A percentile compares a stretch with the other conserved stretches of the same genome.
Evolutionary conservation across 1,140 invertebrate genomes (phyloP).

Genomic region (Condylostylus longicornis): DNA sequence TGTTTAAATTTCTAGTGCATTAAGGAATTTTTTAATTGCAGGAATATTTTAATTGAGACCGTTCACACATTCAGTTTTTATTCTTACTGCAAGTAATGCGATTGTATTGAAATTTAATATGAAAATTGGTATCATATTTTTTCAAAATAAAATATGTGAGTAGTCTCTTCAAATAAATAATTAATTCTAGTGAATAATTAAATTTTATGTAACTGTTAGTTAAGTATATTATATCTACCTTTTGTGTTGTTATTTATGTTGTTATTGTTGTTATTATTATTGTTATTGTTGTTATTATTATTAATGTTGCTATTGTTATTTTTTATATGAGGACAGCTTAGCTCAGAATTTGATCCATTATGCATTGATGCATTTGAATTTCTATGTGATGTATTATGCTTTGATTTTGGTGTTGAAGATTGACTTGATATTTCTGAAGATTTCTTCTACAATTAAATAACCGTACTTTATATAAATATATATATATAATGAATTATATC

Average conservation of each 20-base stretch:
- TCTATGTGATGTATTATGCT: conserved; percentile 21
- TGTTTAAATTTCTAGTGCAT: too few species aligned
- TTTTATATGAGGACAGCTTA: conserved; percentile 12
- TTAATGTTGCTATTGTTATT: conserved; percentile 7
- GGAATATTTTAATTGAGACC: too few species aligned
- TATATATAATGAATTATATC: background rate
- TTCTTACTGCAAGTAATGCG: too few species aligned
- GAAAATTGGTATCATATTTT: too few species aligned
- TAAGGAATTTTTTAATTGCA: too few species aligned
- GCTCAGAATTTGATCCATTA: conserved; percentile 26
- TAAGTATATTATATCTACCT: too few species aligned
- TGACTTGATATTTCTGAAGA: conserved; percentile 23
- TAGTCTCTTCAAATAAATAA: too few species aligned
- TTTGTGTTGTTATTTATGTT: background rate
- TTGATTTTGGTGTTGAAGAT: conserved; percentile 23
- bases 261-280: background rate
- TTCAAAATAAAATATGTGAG: too few species aligned
- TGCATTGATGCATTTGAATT: conserved; percentile 25
- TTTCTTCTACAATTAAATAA: background rate
- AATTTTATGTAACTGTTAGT: too few species aligned
- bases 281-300: conserved; percentile 4
- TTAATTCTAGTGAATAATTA: too few species aligned
- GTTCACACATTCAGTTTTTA: too few species aligned
- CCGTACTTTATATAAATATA: background rate
- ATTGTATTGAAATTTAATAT: too few species aligned